Percentiles rank a stretch among this genome's conserved stretches.
Evolutionary conservation across 2,797 vertebrate species (phyloP).

Genomic region (Craterocephalus amniculus): DNA sequence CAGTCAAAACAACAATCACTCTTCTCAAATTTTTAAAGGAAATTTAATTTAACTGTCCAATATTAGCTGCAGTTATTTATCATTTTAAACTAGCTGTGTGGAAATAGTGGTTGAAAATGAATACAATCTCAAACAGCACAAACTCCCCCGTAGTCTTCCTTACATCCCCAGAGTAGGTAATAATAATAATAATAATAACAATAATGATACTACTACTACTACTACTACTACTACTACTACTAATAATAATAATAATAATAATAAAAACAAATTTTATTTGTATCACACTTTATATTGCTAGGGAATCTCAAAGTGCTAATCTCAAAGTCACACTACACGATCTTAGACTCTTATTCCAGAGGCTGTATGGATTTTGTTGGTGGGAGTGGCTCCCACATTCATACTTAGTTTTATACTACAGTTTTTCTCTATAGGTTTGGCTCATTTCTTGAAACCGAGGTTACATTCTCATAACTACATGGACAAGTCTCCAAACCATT

Average conservation of each 20-base stretch:
- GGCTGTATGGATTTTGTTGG: conserved; percentile 40
- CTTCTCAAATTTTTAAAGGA: conserved; percentile 39
- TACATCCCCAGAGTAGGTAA: conserved; percentile 53
- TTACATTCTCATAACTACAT: too few species aligned
- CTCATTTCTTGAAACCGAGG: too few species aligned
- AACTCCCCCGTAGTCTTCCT: conserved; percentile 54
- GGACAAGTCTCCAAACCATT: too few species aligned
- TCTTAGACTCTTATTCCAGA: conserved; percentile 47
- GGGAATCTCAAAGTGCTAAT: too few species aligned
- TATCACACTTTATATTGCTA: too few species aligned
- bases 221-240: too few species aligned
- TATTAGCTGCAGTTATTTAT: conserved; percentile 67
- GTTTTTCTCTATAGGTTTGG: too few species aligned
- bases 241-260: too few species aligned
- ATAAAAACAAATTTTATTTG: too few species aligned
- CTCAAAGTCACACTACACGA: conserved; percentile 42
- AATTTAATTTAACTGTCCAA: conserved; percentile 53
- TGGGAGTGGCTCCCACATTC: conserved; percentile 55
- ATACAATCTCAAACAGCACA: conserved; percentile 55
- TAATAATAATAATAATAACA: too few species aligned
- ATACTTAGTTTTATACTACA: conserved; percentile 56
- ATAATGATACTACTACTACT: too few species aligned
- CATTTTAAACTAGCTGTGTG: conserved; percentile 70
- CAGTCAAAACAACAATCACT: conserved; percentile 24
- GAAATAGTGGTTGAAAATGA: conserved; percentile 71